Conservation (phyloP, 2,113 vertebrate species). For the Uria aalge region DNA sequence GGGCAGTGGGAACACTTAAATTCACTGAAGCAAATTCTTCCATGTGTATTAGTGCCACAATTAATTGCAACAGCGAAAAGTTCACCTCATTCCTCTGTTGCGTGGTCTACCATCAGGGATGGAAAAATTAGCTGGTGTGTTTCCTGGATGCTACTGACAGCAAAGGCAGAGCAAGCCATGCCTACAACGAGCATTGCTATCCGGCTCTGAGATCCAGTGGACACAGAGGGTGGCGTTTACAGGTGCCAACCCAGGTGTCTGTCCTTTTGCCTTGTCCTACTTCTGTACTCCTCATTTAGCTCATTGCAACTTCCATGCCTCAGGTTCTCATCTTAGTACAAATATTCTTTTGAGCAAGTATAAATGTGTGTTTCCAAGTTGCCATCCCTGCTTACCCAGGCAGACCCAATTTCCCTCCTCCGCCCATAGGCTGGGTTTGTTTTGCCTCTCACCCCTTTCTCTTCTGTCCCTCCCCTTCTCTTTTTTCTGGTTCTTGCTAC, state of each 20-base stretch:
- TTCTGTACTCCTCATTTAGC: neutral
- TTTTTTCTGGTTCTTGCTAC: neutral
- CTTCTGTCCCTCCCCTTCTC: neutral
- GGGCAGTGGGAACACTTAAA: neutral
- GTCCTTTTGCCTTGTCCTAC: neutral
- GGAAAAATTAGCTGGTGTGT: neutral
- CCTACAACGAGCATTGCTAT: rapidly evolving
- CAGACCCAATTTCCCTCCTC: neutral
- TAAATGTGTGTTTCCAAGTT: neutral
- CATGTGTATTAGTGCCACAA: rapidly evolving
- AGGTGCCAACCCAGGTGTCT: neutral
- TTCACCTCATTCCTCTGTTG: neutral
- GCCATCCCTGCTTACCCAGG: neutral
- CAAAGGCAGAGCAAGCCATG: neutral
- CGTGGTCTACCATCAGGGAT: rapidly evolving
- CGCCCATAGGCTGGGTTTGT: neutral
- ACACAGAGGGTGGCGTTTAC: neutral
- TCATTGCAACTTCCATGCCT: neutral
- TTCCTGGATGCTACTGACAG: neutral
- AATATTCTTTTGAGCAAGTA: neutral
- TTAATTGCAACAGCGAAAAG: neutral
- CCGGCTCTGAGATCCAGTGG: neutral
- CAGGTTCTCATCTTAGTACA: neutral
- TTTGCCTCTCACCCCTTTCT: neutral
- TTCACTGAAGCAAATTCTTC: neutral